Evolutionary conservation across 1,140 invertebrate genomes (phyloP).

Genomic region (Gonatopus flavifemur): DNA sequence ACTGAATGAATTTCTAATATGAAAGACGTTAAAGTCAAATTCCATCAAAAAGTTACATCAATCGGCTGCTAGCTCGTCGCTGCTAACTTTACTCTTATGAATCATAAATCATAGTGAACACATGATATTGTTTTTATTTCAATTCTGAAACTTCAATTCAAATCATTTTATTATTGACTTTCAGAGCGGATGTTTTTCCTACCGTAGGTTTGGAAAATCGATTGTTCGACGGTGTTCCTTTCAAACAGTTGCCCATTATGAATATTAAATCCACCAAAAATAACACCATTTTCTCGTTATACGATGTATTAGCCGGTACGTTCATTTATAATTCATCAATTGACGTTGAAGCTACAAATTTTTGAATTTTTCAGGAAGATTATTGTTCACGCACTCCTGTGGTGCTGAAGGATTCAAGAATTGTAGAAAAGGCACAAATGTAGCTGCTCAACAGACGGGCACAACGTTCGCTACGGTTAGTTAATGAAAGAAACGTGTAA

Average conservation of each 20-base stretch:
- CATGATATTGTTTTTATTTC: not conserved
- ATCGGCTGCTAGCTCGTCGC: too few relatives aligned
- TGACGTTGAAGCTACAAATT: too few relatives aligned
- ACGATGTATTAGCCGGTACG: too few relatives aligned
- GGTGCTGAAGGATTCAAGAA: constrained; percentile 94
- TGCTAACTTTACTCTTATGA: not conserved
- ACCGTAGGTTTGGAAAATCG: constrained; percentile 69
- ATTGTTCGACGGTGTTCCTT: constrained; percentile 78
- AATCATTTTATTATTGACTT: constrained; percentile 31
- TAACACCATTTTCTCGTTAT: constrained; percentile 91
- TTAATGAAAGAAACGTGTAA: too few relatives aligned
- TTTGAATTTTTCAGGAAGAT: too few relatives aligned
- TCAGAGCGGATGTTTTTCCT: constrained; percentile 73
- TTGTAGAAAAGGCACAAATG: constrained; percentile 91
- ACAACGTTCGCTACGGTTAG: constrained; percentile 72
- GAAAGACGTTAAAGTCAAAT: too few relatives aligned
- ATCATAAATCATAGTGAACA: not conserved
- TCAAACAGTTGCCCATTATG: constrained; percentile 77
- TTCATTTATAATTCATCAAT: too few relatives aligned
- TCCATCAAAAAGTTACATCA: too few relatives aligned
- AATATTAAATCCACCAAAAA: constrained; percentile 81
- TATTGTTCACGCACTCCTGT: constrained; percentile 69
- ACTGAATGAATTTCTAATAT: too few relatives aligned
- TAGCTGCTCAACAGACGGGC: constrained; percentile 92
- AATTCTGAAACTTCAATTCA: not conserved